These are phyloP conservation scores for Plecotus auritus DNA, from an alignment of 2,113 vertebrate genomes.

Conservation along the genomic window DNA sequence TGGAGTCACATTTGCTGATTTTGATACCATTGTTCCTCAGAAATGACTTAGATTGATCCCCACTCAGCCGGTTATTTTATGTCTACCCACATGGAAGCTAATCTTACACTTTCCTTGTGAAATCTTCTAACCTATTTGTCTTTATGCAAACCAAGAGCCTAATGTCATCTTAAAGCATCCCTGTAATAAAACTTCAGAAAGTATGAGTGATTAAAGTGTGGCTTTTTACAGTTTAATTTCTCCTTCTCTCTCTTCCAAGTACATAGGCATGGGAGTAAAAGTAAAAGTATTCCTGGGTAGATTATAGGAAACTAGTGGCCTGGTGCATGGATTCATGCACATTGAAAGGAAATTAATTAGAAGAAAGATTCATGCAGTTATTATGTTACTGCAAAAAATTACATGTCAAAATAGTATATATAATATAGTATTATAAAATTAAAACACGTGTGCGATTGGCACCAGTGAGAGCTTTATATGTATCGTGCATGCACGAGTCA, in stretches of 20 bases:
- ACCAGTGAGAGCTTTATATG: too few relatives aligned
- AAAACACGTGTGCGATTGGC: too few relatives aligned
- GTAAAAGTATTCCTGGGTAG: not conserved
- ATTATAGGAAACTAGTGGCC: not conserved
- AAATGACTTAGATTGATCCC: not conserved
- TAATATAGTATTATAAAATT: too few relatives aligned
- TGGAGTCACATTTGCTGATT: not conserved
- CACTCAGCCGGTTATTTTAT: not conserved
- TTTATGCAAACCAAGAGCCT: constrained; percentile 19
- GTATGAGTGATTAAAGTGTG: not conserved
- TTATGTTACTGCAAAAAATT: too few relatives aligned
- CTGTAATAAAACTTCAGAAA: constrained; percentile 27
- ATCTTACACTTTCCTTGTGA: not conserved
- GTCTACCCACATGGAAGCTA: not conserved
- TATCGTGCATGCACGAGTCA: too few relatives aligned
- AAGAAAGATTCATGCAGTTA: too few relatives aligned
- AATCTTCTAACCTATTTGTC: not conserved
- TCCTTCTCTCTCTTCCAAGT: not conserved
- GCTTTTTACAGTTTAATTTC: not conserved
- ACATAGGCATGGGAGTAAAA: not conserved
- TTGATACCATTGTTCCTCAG: not conserved
- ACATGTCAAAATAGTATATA: too few relatives aligned
- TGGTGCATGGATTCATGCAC: too few relatives aligned
- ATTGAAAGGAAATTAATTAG: too few relatives aligned
- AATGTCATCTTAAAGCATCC: not conserved